Evolutionary conservation across 2,888 invertebrate species (phyloP).

Genomic region (Pelosia muscerda): DNA sequence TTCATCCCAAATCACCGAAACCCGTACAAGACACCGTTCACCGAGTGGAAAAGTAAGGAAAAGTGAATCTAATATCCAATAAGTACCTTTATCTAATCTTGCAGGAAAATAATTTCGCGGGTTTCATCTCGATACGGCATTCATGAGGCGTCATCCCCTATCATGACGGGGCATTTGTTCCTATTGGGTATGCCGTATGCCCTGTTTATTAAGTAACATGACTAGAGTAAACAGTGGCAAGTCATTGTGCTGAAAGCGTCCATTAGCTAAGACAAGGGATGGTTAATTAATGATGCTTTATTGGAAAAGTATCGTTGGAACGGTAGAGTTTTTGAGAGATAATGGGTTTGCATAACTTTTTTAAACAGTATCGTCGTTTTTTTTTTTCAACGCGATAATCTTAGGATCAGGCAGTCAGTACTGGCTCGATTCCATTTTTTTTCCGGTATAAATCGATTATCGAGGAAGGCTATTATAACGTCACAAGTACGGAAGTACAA

Average conservation of each 20-base stretch:
- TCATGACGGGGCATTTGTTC: slow-evolving; percentile 29
- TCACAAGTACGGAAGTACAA: too few relatives aligned
- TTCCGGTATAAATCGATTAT: too few relatives aligned
- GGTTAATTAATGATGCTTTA: slow-evolving; percentile 57
- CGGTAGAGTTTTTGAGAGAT: slow-evolving; percentile 4
- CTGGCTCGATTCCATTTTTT: too few relatives aligned
- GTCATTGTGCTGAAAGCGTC: slow-evolving; percentile 55
- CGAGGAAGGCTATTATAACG: too few relatives aligned
- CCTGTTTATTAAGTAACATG: slow-evolving; percentile 57
- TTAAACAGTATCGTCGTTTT: too few relatives aligned
- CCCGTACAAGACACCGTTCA: neutral
- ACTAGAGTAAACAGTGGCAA: slow-evolving; percentile 49
- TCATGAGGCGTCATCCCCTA: slow-evolving; percentile 12
- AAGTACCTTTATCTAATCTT: slow-evolving; percentile 5
- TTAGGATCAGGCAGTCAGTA: too few relatives aligned
- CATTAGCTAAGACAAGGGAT: slow-evolving; percentile 64
- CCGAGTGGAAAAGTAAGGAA: neutral
- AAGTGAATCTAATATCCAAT: neutral
- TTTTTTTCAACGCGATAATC: too few relatives aligned
- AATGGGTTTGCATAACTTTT: neutral
- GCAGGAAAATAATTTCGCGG: slow-evolving; percentile 6
- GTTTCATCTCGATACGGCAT: slow-evolving; percentile 16
- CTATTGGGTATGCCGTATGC: slow-evolving; percentile 29
- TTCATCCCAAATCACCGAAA: neutral
- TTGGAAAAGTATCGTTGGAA: slow-evolving; percentile 29